Evolutionary conservation across 2,888 invertebrate genomes (phyloP), one percentile per base, ranked within the genome.

Genomic region (Chalcis sispes): DNA sequence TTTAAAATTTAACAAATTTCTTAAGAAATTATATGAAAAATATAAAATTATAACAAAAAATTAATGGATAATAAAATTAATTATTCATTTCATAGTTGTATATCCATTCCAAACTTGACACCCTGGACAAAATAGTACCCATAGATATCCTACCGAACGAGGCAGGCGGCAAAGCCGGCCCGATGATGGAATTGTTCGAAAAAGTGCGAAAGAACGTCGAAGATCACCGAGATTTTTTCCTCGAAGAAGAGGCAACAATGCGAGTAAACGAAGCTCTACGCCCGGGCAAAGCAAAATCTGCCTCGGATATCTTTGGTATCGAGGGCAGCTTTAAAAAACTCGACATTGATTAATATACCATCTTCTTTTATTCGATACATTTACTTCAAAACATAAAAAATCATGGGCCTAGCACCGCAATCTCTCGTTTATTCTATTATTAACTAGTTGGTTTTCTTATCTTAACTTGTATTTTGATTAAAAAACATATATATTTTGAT

Each of bases 311-410:
- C 8, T 90, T 93, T 80, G 94, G 94, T 32, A 90, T 93, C 3
- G 93, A 94, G 81, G 94, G 94, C 23, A 93, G 93, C 83, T 94
- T 94, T 83, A 94, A 94, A 85, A 94, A 94, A 83, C 87, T 94
- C 27, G 93, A 93, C 50, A 91, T 94, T 48, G 94, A 94, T 88
- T 94, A 89, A 86, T 61, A 42, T 32, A 1, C 8, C 15, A 36
- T 54, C 20, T 25, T 23, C 4, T 36, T 4, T 36, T 36, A 36
- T 36, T 36, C 5, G 36, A 36, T 36, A 10, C 10, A 36, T n/a
- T n/a, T n/a, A n/a, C n/a, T n/a, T n/a, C n/a, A n/a, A n/a, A n/a
- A n/a, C n/a, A n/a, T n/a, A n/a, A n/a, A n/a, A n/a, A n/a, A n/a
- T n/a, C n/a, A n/a, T n/a, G n/a, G n/a, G n/a, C n/a, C n/a, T n/a